phyloP scores from a whole-genome alignment of 2,113 vertebrate genomes.

The Barbus barbus region DNA sequence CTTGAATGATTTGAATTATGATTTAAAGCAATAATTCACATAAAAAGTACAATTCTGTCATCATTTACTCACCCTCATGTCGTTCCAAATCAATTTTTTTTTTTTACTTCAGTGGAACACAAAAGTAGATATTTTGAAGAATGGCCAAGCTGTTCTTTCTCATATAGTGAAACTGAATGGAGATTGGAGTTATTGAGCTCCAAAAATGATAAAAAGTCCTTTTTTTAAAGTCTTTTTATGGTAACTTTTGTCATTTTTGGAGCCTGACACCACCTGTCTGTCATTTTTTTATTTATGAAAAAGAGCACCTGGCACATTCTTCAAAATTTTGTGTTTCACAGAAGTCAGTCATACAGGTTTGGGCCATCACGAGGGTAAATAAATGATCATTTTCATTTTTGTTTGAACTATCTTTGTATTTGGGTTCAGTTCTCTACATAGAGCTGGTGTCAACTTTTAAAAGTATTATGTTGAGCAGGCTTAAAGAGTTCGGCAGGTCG shows the following conservation, averaged over 20 bases:
- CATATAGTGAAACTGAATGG: background rate
- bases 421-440: slow-evolving; percentile 85
- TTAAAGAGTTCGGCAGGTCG: slow-evolving; percentile 84
- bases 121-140: background rate
- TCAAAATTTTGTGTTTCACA: background rate
- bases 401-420: slow-evolving; percentile 27
- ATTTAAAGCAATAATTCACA: background rate
- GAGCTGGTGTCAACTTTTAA: slow-evolving; percentile 59
- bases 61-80: background rate
- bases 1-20: background rate
- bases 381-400: too few species aligned
- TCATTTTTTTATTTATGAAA: background rate
- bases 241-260: too few species aligned
- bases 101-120: background rate
- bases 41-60: background rate
- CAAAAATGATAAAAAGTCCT: too few species aligned
- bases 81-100: too few species aligned
- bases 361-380: background rate
- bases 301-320: background rate
- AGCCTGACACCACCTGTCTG: too few species aligned
- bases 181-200: background rate
- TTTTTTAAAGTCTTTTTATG: too few species aligned
- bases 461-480: slow-evolving; percentile 78
- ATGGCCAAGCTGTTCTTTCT: background rate
- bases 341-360: background rate